Evolutionary conservation across 2,113 vertebrate species (phyloP), one percentile per base, ranked within the genome.

Genomic region (Rostratula benghalensis): DNA sequence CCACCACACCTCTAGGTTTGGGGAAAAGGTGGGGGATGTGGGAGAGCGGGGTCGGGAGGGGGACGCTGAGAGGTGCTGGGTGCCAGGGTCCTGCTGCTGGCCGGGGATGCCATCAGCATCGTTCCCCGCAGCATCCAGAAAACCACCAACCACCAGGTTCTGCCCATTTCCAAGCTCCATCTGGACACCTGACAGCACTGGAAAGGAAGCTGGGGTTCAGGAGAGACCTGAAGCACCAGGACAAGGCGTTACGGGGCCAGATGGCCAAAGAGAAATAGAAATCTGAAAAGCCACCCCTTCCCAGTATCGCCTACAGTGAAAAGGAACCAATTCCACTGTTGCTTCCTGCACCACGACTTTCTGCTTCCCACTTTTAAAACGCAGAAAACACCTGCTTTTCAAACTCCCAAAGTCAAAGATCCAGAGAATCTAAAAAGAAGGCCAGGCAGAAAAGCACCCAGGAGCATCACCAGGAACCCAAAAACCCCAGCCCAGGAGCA

Each of bases 1-100:
- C 64, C 28, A 0, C 5, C 73, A 31, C 22, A 0, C 0, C 5
- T 24, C 81, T 61, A 7, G 51, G 60, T 53, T 89, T 1, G 0
- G 13, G 48, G 11, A 13, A 37, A 77, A 63, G 0, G 20, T 11
- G 45, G 19, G 19, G 3, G 9, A 31, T 35, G 2, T 1, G 16
- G 19, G 17, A 28, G 33, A 65, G 18, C 22, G 1, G 25, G 35
- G 35, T 10, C 46, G 27, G 18, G 35, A 18, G 37, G 48, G 39
- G 39, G 39, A 11, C n/a, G 43, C 4, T 61, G 48, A 0, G 0
- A 14, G 54, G 28, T 46, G 46, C 46, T 46, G 46, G 46, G 19
- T 45, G 45, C 45, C 45, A 19, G n/a, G 31, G 24, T 30, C 10
- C n/a, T 10, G 28, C 8, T 48, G 50, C 39, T 48, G 77, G 35